Evolutionary conservation across 2,888 invertebrate genomes (phyloP).

Genomic region (Physocephala rufipes): DNA sequence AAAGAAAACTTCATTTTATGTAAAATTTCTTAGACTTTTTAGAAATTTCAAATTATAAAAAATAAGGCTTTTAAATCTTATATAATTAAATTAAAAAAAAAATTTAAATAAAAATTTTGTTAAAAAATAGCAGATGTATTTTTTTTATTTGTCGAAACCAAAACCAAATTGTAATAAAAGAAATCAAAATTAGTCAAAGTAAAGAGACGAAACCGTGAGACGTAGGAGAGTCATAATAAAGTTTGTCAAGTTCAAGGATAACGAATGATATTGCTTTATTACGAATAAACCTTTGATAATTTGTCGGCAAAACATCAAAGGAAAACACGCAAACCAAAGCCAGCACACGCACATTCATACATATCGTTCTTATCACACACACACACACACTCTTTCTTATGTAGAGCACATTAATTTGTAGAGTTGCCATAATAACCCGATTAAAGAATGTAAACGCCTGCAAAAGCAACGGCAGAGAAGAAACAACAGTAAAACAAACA

Average conservation of each 20-base stretch:
- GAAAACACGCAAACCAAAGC: constrained; percentile 51
- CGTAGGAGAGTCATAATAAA: background rate
- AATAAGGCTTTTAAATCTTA: background rate
- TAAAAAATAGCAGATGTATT: background rate
- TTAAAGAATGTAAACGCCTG: no score
- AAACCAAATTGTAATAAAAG: background rate
- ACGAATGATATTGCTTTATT: background rate
- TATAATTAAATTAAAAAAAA: background rate
- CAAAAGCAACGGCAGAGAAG: background rate
- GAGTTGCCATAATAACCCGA: no score
- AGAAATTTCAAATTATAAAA: background rate
- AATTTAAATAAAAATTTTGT: background rate
- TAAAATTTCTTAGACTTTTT: no score
- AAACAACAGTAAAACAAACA: background rate
- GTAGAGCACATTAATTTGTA: background rate
- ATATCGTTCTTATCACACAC: background rate
- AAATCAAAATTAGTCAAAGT: background rate
- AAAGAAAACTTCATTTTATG: no score
- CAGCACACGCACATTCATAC: constrained; percentile 42
- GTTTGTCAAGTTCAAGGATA: constrained; percentile 15
- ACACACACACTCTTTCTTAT: constrained; percentile 49
- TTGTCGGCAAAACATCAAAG: constrained; percentile 52
- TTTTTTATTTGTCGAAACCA: background rate
- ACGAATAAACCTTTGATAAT: constrained; percentile 42
- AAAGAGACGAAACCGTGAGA: no score